Evolutionary conservation across 2,797 vertebrate species (phyloP).

Genomic region (Danio choprae): DNA sequence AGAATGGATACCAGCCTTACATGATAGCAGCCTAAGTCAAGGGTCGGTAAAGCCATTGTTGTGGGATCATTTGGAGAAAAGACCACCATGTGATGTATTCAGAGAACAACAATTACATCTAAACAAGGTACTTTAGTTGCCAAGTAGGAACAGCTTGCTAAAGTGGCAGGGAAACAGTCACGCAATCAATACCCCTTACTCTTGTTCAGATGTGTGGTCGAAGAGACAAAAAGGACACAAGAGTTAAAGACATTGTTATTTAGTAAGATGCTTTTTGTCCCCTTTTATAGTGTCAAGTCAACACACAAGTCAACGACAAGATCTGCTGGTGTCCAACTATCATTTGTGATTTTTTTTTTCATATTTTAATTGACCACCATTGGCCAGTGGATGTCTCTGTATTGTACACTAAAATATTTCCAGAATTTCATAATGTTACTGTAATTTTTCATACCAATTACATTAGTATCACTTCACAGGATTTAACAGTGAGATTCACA

Average conservation of each 20-base stretch:
- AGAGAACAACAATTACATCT: not conserved
- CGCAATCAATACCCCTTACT: constrained; percentile 37
- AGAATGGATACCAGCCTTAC: constrained; percentile 1
- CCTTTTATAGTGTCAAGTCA: constrained; percentile 57
- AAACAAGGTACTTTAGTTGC: not conserved
- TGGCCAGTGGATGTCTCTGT: too few relatives aligned
- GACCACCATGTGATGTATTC: not conserved
- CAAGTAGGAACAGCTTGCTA: not conserved
- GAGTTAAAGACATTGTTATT: not conserved
- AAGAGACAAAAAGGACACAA: not conserved
- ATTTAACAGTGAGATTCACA: too few relatives aligned
- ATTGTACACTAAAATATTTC: too few relatives aligned
- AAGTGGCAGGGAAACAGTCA: constrained; percentile 25
- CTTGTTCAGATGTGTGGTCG: not conserved
- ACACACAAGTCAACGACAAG: constrained; percentile 62
- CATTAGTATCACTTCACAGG: too few relatives aligned
- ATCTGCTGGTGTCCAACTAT: constrained; percentile 55
- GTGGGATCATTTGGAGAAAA: not conserved
- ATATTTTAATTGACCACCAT: too few relatives aligned
- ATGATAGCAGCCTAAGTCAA: not conserved
- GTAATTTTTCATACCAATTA: too few relatives aligned
- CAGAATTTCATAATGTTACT: too few relatives aligned
- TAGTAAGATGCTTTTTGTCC: constrained; percentile 36
- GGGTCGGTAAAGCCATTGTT: constrained; percentile 1
- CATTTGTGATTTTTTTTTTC: constrained; percentile 65